Conservation (phyloP, 2,797 vertebrate species). For the Odontamblyopus lacepedii region DNA sequence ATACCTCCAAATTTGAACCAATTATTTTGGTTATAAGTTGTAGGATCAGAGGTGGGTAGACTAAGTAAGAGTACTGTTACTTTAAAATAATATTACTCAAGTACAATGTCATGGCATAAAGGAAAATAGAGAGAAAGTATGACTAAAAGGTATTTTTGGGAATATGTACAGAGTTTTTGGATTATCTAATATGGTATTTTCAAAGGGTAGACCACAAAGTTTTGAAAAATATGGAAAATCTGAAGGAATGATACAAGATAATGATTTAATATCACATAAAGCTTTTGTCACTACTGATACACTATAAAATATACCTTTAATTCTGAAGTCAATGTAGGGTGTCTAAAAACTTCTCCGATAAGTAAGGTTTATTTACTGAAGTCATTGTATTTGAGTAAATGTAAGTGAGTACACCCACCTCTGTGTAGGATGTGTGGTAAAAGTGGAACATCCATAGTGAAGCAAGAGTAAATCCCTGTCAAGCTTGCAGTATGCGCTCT, state of each 20-base stretch:
- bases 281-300: background rate
- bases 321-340: too few species aligned
- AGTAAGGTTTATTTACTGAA: background rate
- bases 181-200: background rate
- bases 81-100: background rate
- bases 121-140: too few species aligned
- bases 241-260: background rate
- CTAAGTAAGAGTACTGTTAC: too few species aligned
- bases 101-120: background rate
- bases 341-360: background rate
- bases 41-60: background rate
- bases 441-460: slow-evolving; percentile 40
- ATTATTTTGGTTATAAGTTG: slow-evolving; percentile 16
- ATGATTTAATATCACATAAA: background rate
- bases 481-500: slow-evolving; percentile 37
- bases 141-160: too few species aligned
- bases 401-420: background rate
- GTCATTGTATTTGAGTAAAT: slow-evolving; percentile 13
- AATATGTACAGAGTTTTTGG: background rate
- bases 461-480: slow-evolving; percentile 33
- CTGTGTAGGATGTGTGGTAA: slow-evolving; percentile 37
- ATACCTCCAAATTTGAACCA: slow-evolving; percentile 12
- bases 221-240: background rate
- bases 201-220: background rate
- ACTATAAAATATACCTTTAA: too few species aligned